A percentile compares a stretch with the other conserved stretches of the same genome.
Evolutionary conservation across 2,888 invertebrate genomes (phyloP).

Genomic region (Ormyrus pomaceus): DNA sequence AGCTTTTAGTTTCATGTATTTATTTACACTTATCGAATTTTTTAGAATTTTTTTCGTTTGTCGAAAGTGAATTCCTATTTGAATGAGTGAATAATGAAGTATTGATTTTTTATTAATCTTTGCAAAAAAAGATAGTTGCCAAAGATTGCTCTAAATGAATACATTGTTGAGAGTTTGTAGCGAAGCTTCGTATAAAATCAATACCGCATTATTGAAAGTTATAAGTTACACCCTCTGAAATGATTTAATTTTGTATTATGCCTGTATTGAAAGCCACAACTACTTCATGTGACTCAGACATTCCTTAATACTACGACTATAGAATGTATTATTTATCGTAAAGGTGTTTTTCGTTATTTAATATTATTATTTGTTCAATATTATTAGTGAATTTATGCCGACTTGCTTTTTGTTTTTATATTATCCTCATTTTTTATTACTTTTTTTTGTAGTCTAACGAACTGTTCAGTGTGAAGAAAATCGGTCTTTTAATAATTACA

Average conservation of each 20-base stretch:
- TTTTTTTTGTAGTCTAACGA: conserved; percentile 7
- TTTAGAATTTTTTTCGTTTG: conserved; percentile 28
- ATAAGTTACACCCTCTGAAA: background rate
- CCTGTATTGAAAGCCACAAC: background rate
- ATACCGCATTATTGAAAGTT: conserved; percentile 22
- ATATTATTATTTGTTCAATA: conserved; percentile 16
- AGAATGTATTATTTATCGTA: conserved; percentile 27
- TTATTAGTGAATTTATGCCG: background rate
- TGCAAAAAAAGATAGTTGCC: conserved; percentile 36
- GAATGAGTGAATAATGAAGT: conserved; percentile 1
- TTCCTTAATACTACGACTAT: conserved; percentile 30
- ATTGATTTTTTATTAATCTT: conserved; percentile 29
- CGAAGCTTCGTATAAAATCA: conserved; percentile 39
- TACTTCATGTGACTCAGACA: conserved; percentile 19
- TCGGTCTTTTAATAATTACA: background rate
- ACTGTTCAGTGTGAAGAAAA: background rate
- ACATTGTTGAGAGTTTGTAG: conserved; percentile 16
- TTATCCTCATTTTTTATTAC: background rate
- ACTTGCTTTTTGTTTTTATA: conserved; percentile 14
- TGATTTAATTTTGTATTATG: conserved; percentile 1
- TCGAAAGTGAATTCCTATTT: conserved; percentile 1
- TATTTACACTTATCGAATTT: conserved; percentile 16
- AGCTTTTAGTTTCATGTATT: conserved; percentile 20
- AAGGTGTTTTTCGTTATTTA: conserved; percentile 12
- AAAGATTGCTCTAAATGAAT: conserved; percentile 52